phyloP scores from a whole-genome alignment of 2,113 vertebrate genomes.

The Hylia prasina region DNA sequence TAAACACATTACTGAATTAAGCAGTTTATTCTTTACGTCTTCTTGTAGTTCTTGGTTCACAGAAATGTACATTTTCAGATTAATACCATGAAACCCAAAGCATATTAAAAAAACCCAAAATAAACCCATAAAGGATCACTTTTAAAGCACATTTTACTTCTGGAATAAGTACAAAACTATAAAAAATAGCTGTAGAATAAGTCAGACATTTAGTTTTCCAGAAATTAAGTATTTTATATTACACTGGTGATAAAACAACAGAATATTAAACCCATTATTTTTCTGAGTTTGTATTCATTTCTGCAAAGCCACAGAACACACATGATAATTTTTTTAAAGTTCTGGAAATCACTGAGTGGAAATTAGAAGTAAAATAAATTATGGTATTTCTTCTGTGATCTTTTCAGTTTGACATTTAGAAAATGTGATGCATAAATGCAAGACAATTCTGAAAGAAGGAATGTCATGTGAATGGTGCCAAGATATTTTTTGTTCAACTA shows the following conservation, averaged over 20 bases:
- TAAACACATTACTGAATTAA: neutral
- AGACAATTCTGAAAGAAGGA: neutral
- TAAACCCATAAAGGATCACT: neutral
- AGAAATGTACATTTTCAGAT: neutral
- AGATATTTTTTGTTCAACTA: neutral
- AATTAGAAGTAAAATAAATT: neutral
- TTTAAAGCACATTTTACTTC: neutral
- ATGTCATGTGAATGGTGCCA: neutral
- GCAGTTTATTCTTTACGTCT: neutral
- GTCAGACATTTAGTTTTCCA: neutral
- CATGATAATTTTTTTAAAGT: neutral
- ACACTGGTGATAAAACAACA: neutral
- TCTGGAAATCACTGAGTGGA: neutral
- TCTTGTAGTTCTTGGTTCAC: neutral
- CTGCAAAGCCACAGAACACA: neutral
- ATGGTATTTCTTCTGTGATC: neutral
- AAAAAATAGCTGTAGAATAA: neutral
- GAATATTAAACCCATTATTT: neutral
- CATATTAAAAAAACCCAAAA: neutral
- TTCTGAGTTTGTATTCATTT: neutral
- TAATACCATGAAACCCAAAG: neutral
- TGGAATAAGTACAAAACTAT: neutral
- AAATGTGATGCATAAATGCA: neutral
- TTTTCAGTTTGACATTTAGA: neutral
- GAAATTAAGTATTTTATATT: neutral